phyloP scores from a whole-genome alignment of 2,888 invertebrate genomes.

The Leptogaster cylindrica region DNA sequence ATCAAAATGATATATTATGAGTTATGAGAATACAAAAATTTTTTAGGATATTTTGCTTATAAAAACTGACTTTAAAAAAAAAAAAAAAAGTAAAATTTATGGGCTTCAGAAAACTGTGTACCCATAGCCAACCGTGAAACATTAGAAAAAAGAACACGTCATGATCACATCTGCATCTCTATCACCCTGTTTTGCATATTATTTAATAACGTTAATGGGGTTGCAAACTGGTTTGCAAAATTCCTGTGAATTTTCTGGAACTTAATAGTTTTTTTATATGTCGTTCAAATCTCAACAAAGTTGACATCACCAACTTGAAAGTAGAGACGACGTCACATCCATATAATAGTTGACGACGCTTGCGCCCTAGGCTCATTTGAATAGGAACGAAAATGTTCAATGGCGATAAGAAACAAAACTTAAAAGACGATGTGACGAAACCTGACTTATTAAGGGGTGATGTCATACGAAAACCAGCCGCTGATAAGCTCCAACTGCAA shows the following conservation, averaged over 20 bases:
- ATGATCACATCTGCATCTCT: too few relatives aligned
- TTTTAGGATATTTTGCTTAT: neutral
- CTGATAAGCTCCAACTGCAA: neutral
- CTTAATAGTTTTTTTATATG: neutral
- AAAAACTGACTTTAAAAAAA: neutral
- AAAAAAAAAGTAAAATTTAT: neutral
- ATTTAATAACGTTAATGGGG: too few relatives aligned
- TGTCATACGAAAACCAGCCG: constrained; percentile 13
- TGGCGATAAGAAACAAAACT: neutral
- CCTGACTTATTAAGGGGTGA: neutral
- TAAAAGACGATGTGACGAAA: constrained; percentile 3
- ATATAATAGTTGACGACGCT: neutral
- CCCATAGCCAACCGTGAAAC: too few relatives aligned
- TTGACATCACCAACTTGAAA: neutral
- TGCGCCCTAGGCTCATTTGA: neutral
- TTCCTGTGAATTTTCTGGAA: neutral
- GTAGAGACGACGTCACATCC: constrained; percentile 1
- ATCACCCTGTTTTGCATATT: too few relatives aligned
- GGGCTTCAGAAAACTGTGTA: too few relatives aligned
- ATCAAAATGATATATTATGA: neutral
- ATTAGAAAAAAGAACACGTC: too few relatives aligned
- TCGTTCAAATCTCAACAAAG: constrained; percentile 1
- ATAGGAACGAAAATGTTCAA: neutral
- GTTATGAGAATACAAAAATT: neutral
- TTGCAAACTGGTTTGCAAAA: constrained; percentile 6